Evolutionary conservation across 2,888 invertebrate species (phyloP).

Genomic region (Pollenia labialis): DNA sequence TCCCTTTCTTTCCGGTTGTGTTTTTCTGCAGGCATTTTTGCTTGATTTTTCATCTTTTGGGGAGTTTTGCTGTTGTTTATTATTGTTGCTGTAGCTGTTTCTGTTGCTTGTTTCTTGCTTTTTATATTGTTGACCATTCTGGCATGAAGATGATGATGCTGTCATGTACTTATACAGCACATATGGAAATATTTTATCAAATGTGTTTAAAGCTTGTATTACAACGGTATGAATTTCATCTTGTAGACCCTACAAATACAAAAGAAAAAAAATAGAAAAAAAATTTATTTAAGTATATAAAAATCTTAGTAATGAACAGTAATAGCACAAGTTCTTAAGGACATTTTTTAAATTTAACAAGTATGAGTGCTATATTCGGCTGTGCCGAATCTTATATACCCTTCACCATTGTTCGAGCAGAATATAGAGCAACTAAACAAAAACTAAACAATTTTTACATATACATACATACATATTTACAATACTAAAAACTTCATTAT

Average conservation of each 20-base stretch:
- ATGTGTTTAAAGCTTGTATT: constrained; percentile 84
- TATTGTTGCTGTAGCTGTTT: constrained; percentile 1
- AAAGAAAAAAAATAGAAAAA: constrained; percentile 27
- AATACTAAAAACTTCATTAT: no score
- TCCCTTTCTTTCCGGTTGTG: constrained; percentile 32
- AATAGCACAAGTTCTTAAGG: neutral
- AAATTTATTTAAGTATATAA: neutral
- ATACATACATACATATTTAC: no score
- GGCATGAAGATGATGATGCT: constrained; percentile 73
- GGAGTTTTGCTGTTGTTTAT: constrained; percentile 63
- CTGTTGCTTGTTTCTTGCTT: constrained; percentile 71
- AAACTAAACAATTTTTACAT: no score
- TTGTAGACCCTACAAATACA: constrained; percentile 81
- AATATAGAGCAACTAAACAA: no score
- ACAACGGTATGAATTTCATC: constrained; percentile 84
- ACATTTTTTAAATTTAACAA: constrained; percentile 1
- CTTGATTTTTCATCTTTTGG: constrained; percentile 77
- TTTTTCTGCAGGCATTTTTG: constrained; percentile 53
- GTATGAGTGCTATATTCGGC: no score
- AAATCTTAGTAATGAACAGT: constrained; percentile 8
- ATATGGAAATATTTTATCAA: constrained; percentile 84
- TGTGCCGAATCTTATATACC: no score
- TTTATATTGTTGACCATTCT: constrained; percentile 73
- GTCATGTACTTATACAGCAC: constrained; percentile 83
- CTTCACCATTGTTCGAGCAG: no score